These are phyloP conservation scores for Ondatra zibethicus DNA, from an alignment of 2,113 vertebrate genomes.

Conservation along the genomic window DNA sequence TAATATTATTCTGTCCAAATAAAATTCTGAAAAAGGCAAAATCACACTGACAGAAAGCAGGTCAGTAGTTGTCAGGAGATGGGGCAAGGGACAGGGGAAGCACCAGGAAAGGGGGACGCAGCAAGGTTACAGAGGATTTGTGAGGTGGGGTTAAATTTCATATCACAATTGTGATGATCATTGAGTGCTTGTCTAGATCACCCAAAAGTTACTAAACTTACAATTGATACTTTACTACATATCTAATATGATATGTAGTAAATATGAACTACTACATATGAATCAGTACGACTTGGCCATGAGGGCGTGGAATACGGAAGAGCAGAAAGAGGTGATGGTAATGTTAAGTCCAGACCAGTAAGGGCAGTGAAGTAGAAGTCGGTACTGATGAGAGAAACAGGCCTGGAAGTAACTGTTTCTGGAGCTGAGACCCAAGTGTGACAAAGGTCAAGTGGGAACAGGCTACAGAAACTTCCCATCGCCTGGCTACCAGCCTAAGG, in stretches of 20 bases:
- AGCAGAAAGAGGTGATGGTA: background rate
- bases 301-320: background rate
- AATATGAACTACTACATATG: too few relatives aligned
- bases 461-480: background rate
- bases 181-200: background rate
- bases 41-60: background rate
- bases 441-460: background rate
- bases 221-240: background rate
- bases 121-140: background rate
- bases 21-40: background rate
- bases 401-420: background rate
- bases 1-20: background rate
- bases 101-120: background rate
- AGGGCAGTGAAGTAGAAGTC: too few relatives aligned
- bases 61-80: background rate
- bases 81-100: fast-evolving
- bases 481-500: background rate
- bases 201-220: background rate
- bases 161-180: background rate
- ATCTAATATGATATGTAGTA: background rate
- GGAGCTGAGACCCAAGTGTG: background rate
- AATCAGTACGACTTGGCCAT: background rate
- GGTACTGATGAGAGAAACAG: background rate
- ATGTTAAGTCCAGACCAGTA: background rate
- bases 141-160: background rate